Conservation (phyloP, 2,797 vertebrate genomes). For the Manis crassicaudata region DNA sequence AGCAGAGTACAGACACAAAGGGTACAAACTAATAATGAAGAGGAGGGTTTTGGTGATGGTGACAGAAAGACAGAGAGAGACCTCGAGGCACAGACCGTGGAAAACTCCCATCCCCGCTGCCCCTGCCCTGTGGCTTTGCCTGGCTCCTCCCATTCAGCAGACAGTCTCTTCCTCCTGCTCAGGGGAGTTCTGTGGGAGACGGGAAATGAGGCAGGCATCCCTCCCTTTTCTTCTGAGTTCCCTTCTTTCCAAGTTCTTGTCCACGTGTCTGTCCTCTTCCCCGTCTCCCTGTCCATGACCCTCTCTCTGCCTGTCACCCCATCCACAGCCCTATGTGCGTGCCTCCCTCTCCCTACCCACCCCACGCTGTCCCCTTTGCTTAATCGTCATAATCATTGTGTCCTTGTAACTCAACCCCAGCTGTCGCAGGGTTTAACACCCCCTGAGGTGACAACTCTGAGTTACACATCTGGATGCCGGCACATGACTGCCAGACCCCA, state of each 20-base stretch:
- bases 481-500: background rate
- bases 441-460: constrained; percentile 16
- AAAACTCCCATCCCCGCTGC: background rate
- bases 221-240: background rate
- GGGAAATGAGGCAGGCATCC: background rate
- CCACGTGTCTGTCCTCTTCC: background rate
- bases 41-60: background rate
- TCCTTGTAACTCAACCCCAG: constrained; percentile 53
- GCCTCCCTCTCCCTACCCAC: background rate
- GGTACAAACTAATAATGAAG: background rate
- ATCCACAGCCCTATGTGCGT: background rate
- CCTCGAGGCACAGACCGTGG: background rate
- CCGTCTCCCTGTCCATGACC: background rate
- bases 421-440: background rate
- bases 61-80: background rate
- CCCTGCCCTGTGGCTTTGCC: background rate
- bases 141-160: background rate
- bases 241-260: background rate
- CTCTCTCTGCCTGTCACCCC: constrained; percentile 33
- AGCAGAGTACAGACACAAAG: background rate
- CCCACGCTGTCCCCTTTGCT: constrained; percentile 32
- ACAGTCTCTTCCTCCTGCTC: background rate
- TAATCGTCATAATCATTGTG: constrained; percentile 68
- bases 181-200: constrained; percentile 3
- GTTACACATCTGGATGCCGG: background rate